Evolutionary conservation across 2,797 vertebrate genomes (phyloP), one percentile per base, ranked within the genome.

Genomic region (Oryzias dopingdopingensis): DNA sequence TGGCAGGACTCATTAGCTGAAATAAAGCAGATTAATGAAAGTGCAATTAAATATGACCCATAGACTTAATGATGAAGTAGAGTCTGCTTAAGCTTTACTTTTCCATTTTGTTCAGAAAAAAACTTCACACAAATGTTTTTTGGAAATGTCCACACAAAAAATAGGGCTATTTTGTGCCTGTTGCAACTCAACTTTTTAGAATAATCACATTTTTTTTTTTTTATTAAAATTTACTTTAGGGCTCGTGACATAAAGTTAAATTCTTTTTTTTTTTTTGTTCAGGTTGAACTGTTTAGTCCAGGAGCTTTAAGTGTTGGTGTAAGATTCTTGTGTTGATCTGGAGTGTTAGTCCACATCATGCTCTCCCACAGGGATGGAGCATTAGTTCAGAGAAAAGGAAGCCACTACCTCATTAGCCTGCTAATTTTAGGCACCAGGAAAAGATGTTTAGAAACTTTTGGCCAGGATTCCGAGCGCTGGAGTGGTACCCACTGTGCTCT

Each of bases 371-470:
- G 85, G 89, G 82, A 88, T 62, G 71, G 79, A 65, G 77, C 74
- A 87, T 91, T 89, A 89, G 89, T 91, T 88, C 86, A 88, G 81
- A 88, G 86, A 83, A 87, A 88, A 90, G 91, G 89, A 92, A 92
- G 88, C 87, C 87, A 87, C 89, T 82, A 84, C 86, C 88, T 92
- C 85, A 91, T 91, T 91, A 91, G 84, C 68, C 79, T 70, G 87
- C 90, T 93, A 92, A 93, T 91, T 93, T 93, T 92, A 92, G 90
- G 86, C 83, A 89, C 77, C 85, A 89, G 90, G 88, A 91, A 91
- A 90, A 92, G 83, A 91, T 89, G 87, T 91, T 92, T 91, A 85
- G 83, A 90, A 86, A 86, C 70, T 74, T 79, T 84, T 90, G 87
- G 89, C 88, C 81, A 74, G 76, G 81, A 80, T 90, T 86, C 75